A percentile compares a stretch with the other conserved stretches of the same genome.
Evolutionary conservation across 1,140 invertebrate genomes (phyloP).

Genomic region (Achatina immaculata): DNA sequence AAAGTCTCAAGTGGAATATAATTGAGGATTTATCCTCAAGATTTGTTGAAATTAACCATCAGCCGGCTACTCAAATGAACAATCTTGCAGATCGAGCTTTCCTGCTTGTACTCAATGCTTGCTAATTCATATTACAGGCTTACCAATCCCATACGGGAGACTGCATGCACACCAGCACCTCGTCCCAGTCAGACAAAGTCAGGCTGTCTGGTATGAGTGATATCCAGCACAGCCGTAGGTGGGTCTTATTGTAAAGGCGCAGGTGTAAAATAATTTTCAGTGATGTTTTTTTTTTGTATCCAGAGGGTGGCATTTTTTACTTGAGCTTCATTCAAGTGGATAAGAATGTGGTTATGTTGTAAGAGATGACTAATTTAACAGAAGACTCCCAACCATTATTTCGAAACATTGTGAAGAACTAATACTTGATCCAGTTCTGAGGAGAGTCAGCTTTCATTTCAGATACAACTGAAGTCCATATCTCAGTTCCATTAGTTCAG

Average conservation of each 20-base stretch:
- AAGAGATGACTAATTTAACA: too few species aligned
- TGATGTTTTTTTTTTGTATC: too few species aligned
- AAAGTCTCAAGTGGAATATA: too few species aligned
- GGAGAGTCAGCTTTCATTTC: too few species aligned
- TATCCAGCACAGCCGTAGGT: conserved; percentile 16
- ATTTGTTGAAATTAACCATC: neutral
- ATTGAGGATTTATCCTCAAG: too few species aligned
- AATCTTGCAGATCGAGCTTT: neutral
- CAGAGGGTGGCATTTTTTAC: neutral
- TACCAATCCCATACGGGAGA: conserved; percentile 54
- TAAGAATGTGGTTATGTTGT: too few species aligned
- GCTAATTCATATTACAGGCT: conserved; percentile 51
- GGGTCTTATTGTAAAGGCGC: neutral
- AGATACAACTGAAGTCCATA: too few species aligned
- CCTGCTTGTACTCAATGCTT: neutral
- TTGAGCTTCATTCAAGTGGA: neutral
- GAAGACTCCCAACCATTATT: too few species aligned
- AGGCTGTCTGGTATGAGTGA: conserved; percentile 10
- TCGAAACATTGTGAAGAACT: too few species aligned
- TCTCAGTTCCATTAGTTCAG: too few species aligned
- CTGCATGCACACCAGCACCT: conserved; percentile 30
- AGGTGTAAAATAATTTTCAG: too few species aligned
- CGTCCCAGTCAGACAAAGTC: conserved; percentile 34
- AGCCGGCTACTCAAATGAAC: neutral
- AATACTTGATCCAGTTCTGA: too few species aligned